Percentiles rank a stretch among this genome's conserved stretches.
These are phyloP conservation scores for Chromobotia macracanthus DNA, from an alignment of 2,797 vertebrate species.

Conservation along the genomic window DNA sequence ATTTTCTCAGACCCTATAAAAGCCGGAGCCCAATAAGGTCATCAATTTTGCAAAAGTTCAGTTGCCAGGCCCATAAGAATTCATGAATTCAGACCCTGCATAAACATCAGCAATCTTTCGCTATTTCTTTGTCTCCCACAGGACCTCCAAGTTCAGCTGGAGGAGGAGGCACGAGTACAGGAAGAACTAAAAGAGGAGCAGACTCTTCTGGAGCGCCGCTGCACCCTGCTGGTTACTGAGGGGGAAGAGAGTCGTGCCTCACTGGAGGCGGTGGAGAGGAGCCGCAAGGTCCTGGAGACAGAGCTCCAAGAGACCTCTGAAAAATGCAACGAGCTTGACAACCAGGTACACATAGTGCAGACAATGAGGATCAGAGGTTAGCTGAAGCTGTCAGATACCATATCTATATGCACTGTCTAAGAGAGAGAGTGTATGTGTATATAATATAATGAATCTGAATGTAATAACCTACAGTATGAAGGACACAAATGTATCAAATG, in stretches of 20 bases:
- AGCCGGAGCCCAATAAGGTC: background rate
- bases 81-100: too few species aligned
- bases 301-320: constrained; percentile 77
- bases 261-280: constrained; percentile 75
- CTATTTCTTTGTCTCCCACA: constrained; percentile 49
- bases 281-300: constrained; percentile 74
- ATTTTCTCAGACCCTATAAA: too few species aligned
- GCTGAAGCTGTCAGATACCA: too few species aligned
- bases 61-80: too few species aligned
- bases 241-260: constrained; percentile 69
- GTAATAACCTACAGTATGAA: too few species aligned
- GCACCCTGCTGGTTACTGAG: constrained; percentile 71
- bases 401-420: too few species aligned
- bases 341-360: constrained; percentile 71
- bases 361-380: background rate
- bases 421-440: too few species aligned
- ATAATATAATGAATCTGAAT: too few species aligned
- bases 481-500: too few species aligned
- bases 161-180: constrained; percentile 76
- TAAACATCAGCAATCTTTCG: too few species aligned
- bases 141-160: constrained; percentile 82
- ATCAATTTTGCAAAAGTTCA: background rate
- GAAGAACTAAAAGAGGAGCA: constrained; percentile 75
- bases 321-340: constrained; percentile 76
- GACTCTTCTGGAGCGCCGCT: constrained; percentile 76